phyloP scores from a whole-genome alignment of 2,888 invertebrate genomes.

The Noctua janthina region DNA sequence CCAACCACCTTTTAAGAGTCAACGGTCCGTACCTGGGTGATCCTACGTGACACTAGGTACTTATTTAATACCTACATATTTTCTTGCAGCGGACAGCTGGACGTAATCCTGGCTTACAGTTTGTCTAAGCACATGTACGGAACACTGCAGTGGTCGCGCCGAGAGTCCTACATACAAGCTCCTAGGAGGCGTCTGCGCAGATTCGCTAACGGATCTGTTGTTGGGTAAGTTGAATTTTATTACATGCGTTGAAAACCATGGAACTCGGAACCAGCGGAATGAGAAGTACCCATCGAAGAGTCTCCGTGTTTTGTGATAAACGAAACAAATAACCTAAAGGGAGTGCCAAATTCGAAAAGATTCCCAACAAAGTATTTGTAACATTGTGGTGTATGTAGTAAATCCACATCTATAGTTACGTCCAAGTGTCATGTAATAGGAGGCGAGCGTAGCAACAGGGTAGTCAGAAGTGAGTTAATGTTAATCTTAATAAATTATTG shows the following conservation, averaged over 20 bases:
- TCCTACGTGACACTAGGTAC: not conserved
- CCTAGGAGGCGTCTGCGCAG: constrained; percentile 64
- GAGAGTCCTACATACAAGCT: constrained; percentile 69
- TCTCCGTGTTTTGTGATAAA: not conserved
- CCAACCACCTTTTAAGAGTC: not conserved
- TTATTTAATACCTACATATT: too few species aligned
- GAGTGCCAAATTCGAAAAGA: not conserved
- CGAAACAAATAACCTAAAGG: not conserved
- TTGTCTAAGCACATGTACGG: constrained; percentile 69
- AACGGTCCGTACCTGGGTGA: not conserved
- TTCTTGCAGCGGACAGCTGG: constrained; percentile 76
- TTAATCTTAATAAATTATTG: not conserved
- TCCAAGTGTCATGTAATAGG: not conserved
- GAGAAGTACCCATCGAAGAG: not conserved
- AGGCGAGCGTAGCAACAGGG: not conserved
- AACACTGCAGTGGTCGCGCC: constrained; percentile 73
- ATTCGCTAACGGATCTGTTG: constrained; percentile 64
- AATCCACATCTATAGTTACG: not conserved
- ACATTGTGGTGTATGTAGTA: not conserved
- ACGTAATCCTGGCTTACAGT: constrained; percentile 75
- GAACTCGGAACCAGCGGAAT: not conserved
- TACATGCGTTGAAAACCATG: not conserved
- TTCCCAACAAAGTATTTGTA: not conserved
- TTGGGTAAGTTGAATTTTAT: constrained; percentile 71
- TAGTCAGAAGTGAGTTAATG: not conserved